Conservation (phyloP, 2,113 vertebrate genomes). For the Tragulus kanchil region DNA sequence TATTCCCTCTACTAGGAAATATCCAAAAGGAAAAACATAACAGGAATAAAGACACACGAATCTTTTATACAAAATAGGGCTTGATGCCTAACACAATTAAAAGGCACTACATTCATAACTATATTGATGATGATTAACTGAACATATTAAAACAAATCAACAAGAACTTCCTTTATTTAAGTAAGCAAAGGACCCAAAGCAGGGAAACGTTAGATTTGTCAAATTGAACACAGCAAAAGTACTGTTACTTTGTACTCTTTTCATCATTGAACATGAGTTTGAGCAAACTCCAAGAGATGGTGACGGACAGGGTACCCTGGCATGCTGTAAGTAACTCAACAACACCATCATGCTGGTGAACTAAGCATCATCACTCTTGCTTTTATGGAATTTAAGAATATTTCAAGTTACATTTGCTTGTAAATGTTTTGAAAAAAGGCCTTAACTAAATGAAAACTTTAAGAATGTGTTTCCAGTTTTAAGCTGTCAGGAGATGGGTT, state of each 20-base stretch:
- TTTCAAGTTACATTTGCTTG: constrained; percentile 73
- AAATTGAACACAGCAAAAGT: constrained; percentile 72
- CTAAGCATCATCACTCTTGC: constrained; percentile 54
- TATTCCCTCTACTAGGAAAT: neutral
- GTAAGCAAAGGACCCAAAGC: constrained; percentile 79
- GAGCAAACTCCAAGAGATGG: too few species aligned
- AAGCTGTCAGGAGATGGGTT: constrained; percentile 72
- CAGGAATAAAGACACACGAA: neutral
- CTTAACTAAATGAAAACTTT: constrained; percentile 74
- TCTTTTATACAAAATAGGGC: neutral
- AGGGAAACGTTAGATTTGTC: constrained; percentile 70
- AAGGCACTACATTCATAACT: neutral
- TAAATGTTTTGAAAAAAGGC: constrained; percentile 69
- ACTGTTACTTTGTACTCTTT: constrained; percentile 65
- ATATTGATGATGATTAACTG: neutral
- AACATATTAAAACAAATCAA: constrained; percentile 24
- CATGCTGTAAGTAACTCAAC: too few species aligned
- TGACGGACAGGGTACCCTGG: too few species aligned
- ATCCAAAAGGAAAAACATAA: neutral
- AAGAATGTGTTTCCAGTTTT: constrained; percentile 75
- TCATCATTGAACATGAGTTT: neutral
- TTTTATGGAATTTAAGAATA: constrained; percentile 57
- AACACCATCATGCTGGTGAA: constrained; percentile 48
- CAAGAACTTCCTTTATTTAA: constrained; percentile 70
- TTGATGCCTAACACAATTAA: neutral